Evolutionary conservation across 2,113 vertebrate species (phyloP), one percentile per base, ranked within the genome.

Genomic region (Ailuropoda melanoleuca): DNA sequence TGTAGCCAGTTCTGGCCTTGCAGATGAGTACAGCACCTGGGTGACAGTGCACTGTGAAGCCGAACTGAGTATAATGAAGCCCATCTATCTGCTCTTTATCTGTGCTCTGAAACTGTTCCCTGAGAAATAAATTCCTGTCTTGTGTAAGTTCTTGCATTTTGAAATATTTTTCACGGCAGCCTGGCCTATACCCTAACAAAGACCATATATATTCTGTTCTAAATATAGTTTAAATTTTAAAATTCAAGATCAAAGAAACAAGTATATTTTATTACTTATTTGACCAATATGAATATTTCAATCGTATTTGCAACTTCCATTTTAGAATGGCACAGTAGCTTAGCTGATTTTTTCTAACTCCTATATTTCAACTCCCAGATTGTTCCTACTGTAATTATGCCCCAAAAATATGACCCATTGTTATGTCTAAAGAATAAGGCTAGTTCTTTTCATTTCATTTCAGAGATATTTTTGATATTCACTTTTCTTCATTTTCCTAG

Each of bases 401-500:
- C 70, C 12, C 17, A 46, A 66, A 66, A 82, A 68, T 4, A 50
- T 48, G 74, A 66, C 53, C 17, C 31, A n/a, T 29, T 85, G 7
- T 88, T 75, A 84, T 66, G 1, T 50, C 31, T 9, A 93, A 87
- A 97, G 34, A 19, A 83, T 92, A 93, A 95, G 10, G 1, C 24
- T 60, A 46, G 50, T 39, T 91, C 64, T 90, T 77, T 83, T 82
- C n/a, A 82, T 83, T 86, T 88, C 46, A 37, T 90, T 95, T 95
- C 17, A 56, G 77, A 55, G 21, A 90, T 26, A 88, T 60, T 55
- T 94, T 82, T 66, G 2, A 80, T 60, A 88, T 88, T 93, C 70
- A 97, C 84, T 84, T 78, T 85, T 94, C 43, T 93, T 94, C 82
- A 96, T 97, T 96, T 95, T 97, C 90, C 39, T 77, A 83, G 58